Conservation (phyloP, 2,888 invertebrate species). For the Argyra leucocephala region DNA sequence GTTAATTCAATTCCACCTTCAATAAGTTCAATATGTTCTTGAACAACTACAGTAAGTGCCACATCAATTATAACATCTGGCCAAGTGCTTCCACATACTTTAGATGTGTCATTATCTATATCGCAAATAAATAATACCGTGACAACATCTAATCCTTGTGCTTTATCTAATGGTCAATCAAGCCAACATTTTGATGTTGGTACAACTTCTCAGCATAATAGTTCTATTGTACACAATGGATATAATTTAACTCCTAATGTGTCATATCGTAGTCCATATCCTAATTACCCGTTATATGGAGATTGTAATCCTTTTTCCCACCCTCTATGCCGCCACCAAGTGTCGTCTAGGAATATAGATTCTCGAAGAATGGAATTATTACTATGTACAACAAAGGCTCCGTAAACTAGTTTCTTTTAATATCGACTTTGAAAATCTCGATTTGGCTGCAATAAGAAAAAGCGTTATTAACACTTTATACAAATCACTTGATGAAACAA, state of each 20-base stretch:
- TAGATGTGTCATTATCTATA: constrained; percentile 35
- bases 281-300: constrained; percentile 55
- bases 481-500: too few relatives aligned
- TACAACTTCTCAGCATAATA: constrained; percentile 24
- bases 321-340: constrained; percentile 53
- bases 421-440: too few relatives aligned
- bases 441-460: too few relatives aligned
- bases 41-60: constrained; percentile 29
- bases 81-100: constrained; percentile 21
- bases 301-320: constrained; percentile 64
- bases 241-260: constrained; percentile 36
- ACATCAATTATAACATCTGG: constrained; percentile 36
- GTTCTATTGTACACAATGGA: constrained; percentile 24
- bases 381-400: too few relatives aligned
- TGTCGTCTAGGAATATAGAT: constrained; percentile 54
- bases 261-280: constrained; percentile 41
- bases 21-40: constrained; percentile 31
- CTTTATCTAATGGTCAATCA: constrained; percentile 28
- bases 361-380: constrained; percentile 41
- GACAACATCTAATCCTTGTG: constrained; percentile 44
- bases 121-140: constrained; percentile 39
- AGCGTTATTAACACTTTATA: too few relatives aligned
- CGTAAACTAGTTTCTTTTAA: too few relatives aligned
- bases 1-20: constrained; percentile 40
- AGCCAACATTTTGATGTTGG: constrained; percentile 4